These are phyloP conservation scores for Chesias legatella DNA, from an alignment of 2,888 invertebrate species.

Conservation along the genomic window DNA sequence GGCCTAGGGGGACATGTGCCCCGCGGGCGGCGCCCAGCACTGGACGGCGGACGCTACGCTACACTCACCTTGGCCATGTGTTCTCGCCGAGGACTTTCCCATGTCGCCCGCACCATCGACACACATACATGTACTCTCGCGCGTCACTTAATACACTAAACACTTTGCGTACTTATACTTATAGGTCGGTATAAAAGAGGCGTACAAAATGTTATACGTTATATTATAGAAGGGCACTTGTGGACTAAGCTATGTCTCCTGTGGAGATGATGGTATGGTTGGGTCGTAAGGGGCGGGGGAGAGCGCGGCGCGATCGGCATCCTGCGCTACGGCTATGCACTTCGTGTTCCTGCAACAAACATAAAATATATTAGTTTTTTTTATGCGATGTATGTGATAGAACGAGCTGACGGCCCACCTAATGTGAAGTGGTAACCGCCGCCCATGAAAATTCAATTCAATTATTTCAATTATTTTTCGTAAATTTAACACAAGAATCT, in stretches of 20 bases:
- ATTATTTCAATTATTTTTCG: too few species aligned
- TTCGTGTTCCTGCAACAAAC: constrained; percentile 66
- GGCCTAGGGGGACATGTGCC: constrained; percentile 53
- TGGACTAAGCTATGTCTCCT: constrained; percentile 69
- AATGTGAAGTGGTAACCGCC: too few species aligned
- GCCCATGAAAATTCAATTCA: too few species aligned
- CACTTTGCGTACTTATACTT: constrained; percentile 70
- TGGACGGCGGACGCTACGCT: constrained; percentile 30
- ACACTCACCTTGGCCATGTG: constrained; percentile 80
- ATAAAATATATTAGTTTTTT: constrained; percentile 4
- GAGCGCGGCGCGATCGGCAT: constrained; percentile 80
- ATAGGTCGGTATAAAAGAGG: constrained; percentile 77
- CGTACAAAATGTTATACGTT: constrained; percentile 76
- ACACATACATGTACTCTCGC: constrained; percentile 69
- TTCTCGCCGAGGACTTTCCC: constrained; percentile 81
- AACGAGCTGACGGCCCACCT: too few species aligned
- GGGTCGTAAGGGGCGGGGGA: constrained; percentile 72
- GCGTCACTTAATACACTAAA: constrained; percentile 63
- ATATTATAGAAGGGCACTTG: constrained; percentile 77
- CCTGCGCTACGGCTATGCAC: constrained; percentile 64
- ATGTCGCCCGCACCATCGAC: constrained; percentile 80
- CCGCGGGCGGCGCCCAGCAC: constrained; percentile 32
- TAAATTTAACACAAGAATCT: too few species aligned
- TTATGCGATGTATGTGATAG: too few species aligned
- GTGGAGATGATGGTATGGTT: constrained; percentile 70